Conservation (phyloP, 2,797 vertebrate species). For the Limosa lapponica region DNA sequence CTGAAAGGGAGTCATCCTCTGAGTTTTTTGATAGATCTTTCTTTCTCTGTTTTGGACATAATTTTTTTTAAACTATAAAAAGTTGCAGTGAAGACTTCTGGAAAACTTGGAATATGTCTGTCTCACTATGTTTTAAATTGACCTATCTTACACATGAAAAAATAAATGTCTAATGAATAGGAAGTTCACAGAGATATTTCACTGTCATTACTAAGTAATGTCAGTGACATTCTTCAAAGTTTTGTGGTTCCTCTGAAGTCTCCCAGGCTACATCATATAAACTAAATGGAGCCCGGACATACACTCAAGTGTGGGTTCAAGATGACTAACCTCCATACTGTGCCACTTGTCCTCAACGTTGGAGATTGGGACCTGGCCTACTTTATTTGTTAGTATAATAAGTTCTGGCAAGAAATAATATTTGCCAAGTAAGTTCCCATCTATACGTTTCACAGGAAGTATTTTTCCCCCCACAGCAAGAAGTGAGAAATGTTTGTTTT, state of each 20-base stretch:
- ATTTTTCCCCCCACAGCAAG: neutral
- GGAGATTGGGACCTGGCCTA: neutral
- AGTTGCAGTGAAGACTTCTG: neutral
- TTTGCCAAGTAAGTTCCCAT: neutral
- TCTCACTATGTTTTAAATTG: neutral
- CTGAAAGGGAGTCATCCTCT: neutral
- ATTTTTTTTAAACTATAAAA: neutral
- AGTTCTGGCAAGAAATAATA: neutral
- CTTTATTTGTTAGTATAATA: neutral
- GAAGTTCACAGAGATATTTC: neutral
- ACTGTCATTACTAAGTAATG: neutral
- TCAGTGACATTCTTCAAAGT: neutral
- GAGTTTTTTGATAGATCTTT: neutral
- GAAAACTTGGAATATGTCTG: neutral
- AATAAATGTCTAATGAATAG: neutral
- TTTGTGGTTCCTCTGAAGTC: neutral
- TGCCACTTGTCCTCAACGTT: neutral
- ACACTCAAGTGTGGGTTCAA: neutral
- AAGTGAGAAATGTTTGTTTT: neutral
- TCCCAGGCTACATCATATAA: neutral
- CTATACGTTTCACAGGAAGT: neutral
- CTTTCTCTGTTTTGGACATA: neutral
- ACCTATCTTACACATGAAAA: neutral
- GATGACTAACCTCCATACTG: neutral
- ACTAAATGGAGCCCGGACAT: neutral